Base-by-base conservation (phyloP, 1,140 invertebrate species). In the Caenorhabditis latens region DNA sequence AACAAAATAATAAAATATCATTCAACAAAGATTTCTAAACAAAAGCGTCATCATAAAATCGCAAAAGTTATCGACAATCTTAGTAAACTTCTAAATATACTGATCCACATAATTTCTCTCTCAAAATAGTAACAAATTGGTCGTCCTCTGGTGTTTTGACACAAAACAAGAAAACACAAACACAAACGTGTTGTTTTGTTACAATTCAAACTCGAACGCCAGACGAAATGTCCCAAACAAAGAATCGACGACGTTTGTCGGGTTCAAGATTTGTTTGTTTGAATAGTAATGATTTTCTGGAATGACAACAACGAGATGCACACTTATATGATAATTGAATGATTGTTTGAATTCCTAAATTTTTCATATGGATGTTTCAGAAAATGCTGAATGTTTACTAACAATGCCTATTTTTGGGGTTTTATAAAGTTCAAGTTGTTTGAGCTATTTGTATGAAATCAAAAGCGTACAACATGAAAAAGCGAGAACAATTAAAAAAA, bases 101-200 rank as follows among this genome's bases (percentile, higher is more conserved):
- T 8, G 14, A 63, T 21, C 24, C 61, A 63, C n/a, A 19, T 63
- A 4, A 21, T 63, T 11, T 58, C 32, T 58, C 6, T 63, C 65
- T 71, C 16, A 71, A 71, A 71, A 71, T 71, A 71, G 65, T 63
- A 71, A 13, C 40, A 46, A 19, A 21, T 71, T 71, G 65, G 65
- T 71, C 65, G 65, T 71, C 65, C 65, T 71, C 65, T 71, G 65
- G 65, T 71, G 65, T 71, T 71, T 71, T 71, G 65, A 71, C 19
- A 42, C 65, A 71, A 9, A 43, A 71, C 40, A 71, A 71, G 42
- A n/a, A 71, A 1, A 46, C 13, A 43, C 65, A 43, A 43, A 46
- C 65, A 46, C 11, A 71, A 71, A 43, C 40, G 71, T 79, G 43
- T 79, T 50, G 43, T 79, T 79, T 79, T 79, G 71, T 79, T 48